A percentile compares a stretch with the other conserved stretches of the same genome.
These are phyloP conservation scores for Nematopogon swammerdamellus DNA, from an alignment of 2,888 invertebrate species.

Conservation along the genomic window DNA sequence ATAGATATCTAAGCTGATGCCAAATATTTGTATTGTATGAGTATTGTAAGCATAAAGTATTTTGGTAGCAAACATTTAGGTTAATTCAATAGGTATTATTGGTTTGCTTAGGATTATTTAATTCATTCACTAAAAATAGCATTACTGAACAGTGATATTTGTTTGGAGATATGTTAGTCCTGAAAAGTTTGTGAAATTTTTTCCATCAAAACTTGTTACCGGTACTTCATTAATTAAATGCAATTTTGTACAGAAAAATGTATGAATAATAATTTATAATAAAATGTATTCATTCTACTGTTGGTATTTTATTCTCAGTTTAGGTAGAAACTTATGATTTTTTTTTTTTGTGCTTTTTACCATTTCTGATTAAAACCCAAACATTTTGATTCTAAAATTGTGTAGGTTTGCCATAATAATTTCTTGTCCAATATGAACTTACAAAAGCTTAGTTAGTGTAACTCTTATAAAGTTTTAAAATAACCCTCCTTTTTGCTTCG, in stretches of 20 bases:
- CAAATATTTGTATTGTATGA: too few species aligned
- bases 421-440: too few species aligned
- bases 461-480: too few species aligned
- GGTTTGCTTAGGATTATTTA: too few species aligned
- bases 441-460: too few species aligned
- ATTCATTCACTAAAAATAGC: too few species aligned
- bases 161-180: not conserved
- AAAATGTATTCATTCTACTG: constrained; percentile 46
- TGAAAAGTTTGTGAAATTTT: constrained; percentile 2
- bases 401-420: constrained; percentile 53
- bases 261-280: constrained; percentile 18
- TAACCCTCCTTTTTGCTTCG: too few species aligned
- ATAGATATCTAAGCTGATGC: too few species aligned
- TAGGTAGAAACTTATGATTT: constrained; percentile 7
- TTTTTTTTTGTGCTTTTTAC: constrained; percentile 5
- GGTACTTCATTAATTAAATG: constrained; percentile 5
- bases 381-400: constrained; percentile 18
- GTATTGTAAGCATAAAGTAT: too few species aligned
- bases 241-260: constrained; percentile 4
- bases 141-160: too few species aligned
- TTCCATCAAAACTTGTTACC: constrained; percentile 5
- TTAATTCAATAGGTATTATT: too few species aligned
- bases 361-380: constrained; percentile 1
- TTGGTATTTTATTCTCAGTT: constrained; percentile 37
- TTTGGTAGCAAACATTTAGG: too few species aligned